These are phyloP conservation scores for Dione juno DNA, from an alignment of 2,888 invertebrate genomes.

Conservation along the genomic window DNA sequence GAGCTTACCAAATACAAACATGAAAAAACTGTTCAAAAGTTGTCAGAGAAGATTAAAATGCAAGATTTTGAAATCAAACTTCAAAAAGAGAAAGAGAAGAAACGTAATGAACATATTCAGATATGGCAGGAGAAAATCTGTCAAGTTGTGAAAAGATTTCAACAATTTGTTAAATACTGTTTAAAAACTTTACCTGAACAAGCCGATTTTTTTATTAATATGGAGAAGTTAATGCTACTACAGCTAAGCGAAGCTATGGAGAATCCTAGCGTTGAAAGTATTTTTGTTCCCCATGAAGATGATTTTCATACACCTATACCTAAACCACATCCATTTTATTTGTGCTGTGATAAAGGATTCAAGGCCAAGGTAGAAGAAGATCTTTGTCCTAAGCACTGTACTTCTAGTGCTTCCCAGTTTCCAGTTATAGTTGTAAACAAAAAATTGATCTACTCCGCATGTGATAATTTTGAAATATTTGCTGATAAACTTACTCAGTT, in stretches of 20 bases:
- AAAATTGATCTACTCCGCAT: conserved; percentile 68
- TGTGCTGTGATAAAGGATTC: conserved; percentile 66
- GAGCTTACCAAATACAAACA: conserved; percentile 57
- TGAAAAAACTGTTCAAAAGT: conserved; percentile 58
- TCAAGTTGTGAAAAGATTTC: conserved; percentile 71
- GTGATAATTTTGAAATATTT: conserved; percentile 68
- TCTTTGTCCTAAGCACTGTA: conserved; percentile 66
- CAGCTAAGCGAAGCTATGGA: conserved; percentile 66
- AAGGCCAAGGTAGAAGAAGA: conserved; percentile 59
- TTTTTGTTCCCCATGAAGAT: conserved; percentile 59
- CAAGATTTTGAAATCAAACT: conserved; percentile 63
- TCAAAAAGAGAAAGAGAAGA: conserved; percentile 59
- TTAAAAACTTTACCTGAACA: conserved; percentile 68
- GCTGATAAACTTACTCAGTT: conserved; percentile 63
- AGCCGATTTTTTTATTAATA: conserved; percentile 73
- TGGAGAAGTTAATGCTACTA: conserved; percentile 73
- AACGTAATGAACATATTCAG: conserved; percentile 55
- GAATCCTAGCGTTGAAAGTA: conserved; percentile 60
- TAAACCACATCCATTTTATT: conserved; percentile 65
- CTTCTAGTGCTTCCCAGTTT: conserved; percentile 64
- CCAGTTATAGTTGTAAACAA: conserved; percentile 73
- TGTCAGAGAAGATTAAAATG: conserved; percentile 56
- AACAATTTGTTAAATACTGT: conserved; percentile 69
- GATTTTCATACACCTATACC: conserved; percentile 58
- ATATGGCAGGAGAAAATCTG: conserved; percentile 72